phyloP scores from a whole-genome alignment of 2,888 invertebrate genomes.

The Amphiduros pacificus region DNA sequence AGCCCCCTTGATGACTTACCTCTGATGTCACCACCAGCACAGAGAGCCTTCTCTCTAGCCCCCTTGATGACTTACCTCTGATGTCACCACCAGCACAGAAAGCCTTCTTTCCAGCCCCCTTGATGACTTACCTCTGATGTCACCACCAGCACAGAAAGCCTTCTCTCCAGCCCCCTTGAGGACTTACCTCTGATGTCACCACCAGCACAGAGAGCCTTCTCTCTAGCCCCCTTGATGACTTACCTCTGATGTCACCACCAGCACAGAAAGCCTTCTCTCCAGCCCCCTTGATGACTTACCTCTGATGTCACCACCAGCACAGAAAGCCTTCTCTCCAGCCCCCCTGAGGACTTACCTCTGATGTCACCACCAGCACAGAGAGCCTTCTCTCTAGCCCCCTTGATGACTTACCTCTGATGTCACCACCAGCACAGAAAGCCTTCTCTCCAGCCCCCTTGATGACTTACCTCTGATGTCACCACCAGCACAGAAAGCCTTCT shows the following conservation, averaged over 20 bases:
- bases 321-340: conserved; percentile 90
- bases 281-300: conserved; percentile 71
- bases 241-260: conserved; percentile 87
- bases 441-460: conserved; percentile 85
- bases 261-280: conserved; percentile 97
- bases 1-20: conserved; percentile 73
- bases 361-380: conserved; percentile 99
- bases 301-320: conserved; percentile 96
- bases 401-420: conserved; percentile 75
- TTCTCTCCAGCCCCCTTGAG: conserved; percentile 85
- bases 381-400: conserved; percentile 85
- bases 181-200: conserved; percentile 80
- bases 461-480: conserved; percentile 80
- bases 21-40: conserved; percentile 18
- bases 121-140: conserved; percentile 75
- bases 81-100: conserved; percentile 99
- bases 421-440: conserved; percentile 98
- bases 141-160: conserved; percentile 98
- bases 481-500: conserved; percentile 98
- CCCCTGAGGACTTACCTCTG: conserved; percentile 73
- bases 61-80: conserved; percentile 62
- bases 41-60: no score
- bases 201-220: conserved; percentile 97
- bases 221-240: conserved; percentile 79
- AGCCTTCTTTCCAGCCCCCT: conserved; percentile 86